Conservation (phyloP, 2,888 invertebrate genomes). For the Drosophila falleni region DNA sequence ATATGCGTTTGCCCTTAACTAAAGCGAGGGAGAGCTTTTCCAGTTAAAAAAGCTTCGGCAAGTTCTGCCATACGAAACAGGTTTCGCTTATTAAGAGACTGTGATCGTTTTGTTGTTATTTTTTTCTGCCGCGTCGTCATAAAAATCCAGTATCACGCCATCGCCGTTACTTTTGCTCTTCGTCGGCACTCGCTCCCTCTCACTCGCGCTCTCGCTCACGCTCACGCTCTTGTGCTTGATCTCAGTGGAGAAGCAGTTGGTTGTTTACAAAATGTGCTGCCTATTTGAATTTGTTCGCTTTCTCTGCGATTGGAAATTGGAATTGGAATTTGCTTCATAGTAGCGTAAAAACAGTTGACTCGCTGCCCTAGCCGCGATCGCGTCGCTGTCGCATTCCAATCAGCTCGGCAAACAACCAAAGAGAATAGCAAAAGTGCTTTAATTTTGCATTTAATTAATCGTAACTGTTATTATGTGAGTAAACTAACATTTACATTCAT, state of each 20-base stretch:
- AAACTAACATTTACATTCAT: slow-evolving; percentile 13
- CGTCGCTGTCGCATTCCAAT: slow-evolving; percentile 54
- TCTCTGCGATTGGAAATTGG: slow-evolving; percentile 78
- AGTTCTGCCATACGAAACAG: slow-evolving; percentile 52
- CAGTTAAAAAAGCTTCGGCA: slow-evolving; percentile 56
- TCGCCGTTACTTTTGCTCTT: slow-evolving; percentile 67
- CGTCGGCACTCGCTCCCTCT: slow-evolving; percentile 27
- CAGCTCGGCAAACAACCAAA: slow-evolving; percentile 31
- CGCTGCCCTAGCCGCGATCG: slow-evolving; percentile 66
- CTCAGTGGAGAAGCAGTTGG: slow-evolving; percentile 24
- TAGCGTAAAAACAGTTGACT: slow-evolving; percentile 58
- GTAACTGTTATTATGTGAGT: slow-evolving; percentile 47
- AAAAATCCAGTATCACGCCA: slow-evolving; percentile 64
- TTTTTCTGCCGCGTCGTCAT: slow-evolving; percentile 45
- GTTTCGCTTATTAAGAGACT: slow-evolving; percentile 58
- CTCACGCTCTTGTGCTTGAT: slow-evolving; percentile 36
- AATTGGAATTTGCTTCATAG: slow-evolving; percentile 66
- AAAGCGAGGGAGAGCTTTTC: slow-evolving; percentile 63
- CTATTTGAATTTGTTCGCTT: slow-evolving; percentile 57
- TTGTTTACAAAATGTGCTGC: slow-evolving; percentile 67
- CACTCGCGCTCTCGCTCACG: slow-evolving; percentile 18
- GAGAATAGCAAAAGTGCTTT: slow-evolving; percentile 8
- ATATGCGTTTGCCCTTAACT: slow-evolving; percentile 1
- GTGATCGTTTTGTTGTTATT: slow-evolving; percentile 35
- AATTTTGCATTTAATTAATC: slow-evolving; percentile 33